phyloP scores from a whole-genome alignment of 2,113 vertebrate species.

The Elephantulus edwardii region DNA sequence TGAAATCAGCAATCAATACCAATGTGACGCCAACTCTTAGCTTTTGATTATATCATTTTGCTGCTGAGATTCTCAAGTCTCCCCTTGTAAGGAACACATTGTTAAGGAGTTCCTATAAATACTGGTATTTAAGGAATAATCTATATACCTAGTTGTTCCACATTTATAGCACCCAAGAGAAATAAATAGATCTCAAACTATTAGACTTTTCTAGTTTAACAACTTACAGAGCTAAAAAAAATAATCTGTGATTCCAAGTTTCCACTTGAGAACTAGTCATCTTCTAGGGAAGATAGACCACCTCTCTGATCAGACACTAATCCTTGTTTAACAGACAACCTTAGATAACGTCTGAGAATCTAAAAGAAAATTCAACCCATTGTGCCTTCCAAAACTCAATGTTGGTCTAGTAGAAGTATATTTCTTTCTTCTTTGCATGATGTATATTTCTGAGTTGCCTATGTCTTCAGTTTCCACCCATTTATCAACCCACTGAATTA shows the following conservation, averaged over 20 bases:
- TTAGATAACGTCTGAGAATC: neutral
- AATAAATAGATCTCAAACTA: neutral
- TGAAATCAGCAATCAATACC: conserved; percentile 40
- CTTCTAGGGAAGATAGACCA: neutral
- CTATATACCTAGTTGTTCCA: neutral
- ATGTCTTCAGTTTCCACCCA: neutral
- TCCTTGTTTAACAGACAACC: neutral
- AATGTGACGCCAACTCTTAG: neutral
- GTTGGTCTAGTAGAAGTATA: neutral
- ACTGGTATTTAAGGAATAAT: neutral
- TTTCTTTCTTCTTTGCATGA: neutral
- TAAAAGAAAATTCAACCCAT: neutral
- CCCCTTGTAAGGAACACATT: neutral
- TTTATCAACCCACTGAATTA: neutral
- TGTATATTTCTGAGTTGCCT: neutral
- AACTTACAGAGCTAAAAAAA: neutral
- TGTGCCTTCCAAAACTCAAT: neutral
- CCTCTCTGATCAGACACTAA: neutral
- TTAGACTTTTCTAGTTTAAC: neutral
- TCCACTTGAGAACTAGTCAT: neutral
- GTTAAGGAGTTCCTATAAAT: neutral
- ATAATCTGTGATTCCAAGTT: neutral
- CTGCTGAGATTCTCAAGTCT: conserved; percentile 7
- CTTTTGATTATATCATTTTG: neutral
- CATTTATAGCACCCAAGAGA: neutral